Evolutionary conservation across 2,113 vertebrate species (phyloP).

Genomic region (Trematocara unimaculatum): DNA sequence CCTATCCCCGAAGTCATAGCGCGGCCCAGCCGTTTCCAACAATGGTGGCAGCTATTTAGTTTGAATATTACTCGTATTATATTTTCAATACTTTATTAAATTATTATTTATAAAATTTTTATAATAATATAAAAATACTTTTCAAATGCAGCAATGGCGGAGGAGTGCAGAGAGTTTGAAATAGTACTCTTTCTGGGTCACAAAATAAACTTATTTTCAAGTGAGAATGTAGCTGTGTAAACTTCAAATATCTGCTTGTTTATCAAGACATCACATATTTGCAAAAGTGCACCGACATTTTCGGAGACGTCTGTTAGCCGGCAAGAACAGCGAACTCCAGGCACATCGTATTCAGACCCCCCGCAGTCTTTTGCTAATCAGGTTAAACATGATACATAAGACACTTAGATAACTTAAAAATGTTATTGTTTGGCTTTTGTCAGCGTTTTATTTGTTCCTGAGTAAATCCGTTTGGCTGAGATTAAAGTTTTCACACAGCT

Average conservation of each 20-base stretch:
- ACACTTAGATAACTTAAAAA: not conserved
- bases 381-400: not conserved
- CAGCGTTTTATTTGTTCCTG: not conserved
- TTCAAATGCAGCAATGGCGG: not conserved
- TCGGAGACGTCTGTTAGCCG: not conserved
- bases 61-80: not conserved
- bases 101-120: not conserved
- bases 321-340: not conserved
- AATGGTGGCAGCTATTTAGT: not conserved
- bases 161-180: not conserved
- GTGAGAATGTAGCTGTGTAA: not conserved
- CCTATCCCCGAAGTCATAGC: not conserved
- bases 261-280: not conserved
- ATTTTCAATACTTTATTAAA: not conserved
- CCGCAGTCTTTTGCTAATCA: not conserved
- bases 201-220: not conserved
- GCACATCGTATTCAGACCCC: not conserved
- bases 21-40: not conserved
- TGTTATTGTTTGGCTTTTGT: not conserved
- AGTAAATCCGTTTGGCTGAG: not conserved
- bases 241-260: not conserved
- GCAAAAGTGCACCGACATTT: not conserved
- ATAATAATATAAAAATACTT: not conserved
- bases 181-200: not conserved
- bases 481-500: not conserved